Percentiles rank a stretch among this genome's conserved stretches.
These are phyloP conservation scores for Aulostomus chinensis DNA, from an alignment of 2,797 vertebrate genomes.

Conservation along the genomic window DNA sequence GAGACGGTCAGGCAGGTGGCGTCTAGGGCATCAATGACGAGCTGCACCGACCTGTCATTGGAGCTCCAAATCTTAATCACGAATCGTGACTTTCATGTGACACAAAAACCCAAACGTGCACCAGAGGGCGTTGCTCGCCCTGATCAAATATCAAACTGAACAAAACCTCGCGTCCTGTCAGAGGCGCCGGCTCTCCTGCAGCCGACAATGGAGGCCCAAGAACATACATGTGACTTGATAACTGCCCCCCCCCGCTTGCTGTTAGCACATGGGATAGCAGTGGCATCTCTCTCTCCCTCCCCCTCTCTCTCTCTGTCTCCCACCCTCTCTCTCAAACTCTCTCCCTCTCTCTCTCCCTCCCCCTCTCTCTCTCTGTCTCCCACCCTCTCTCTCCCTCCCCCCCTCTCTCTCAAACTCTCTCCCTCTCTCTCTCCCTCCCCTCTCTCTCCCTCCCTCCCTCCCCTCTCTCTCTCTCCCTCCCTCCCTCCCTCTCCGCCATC, in stretches of 20 bases:
- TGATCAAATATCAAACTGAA: too few species aligned
- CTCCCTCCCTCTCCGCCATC: constrained; percentile 24
- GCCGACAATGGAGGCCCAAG: not conserved
- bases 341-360: not conserved
- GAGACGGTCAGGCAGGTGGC: too few species aligned
- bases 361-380: too few species aligned
- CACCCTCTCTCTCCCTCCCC: not conserved
- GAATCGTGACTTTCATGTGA: too few species aligned
- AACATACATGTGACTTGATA: constrained; percentile 5
- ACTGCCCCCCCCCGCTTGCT: constrained; percentile 4
- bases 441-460: not conserved
- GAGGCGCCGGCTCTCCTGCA: too few species aligned
- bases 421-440: not conserved
- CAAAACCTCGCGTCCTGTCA: too few species aligned
- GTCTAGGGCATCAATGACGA: too few species aligned
- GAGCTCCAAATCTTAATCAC: too few species aligned
- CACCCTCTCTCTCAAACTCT: not conserved
- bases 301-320: not conserved
- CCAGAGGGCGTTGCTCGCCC: too few species aligned
- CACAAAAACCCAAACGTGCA: too few species aligned
- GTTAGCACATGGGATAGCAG: constrained; percentile 6
- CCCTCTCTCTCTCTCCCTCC: not conserved
- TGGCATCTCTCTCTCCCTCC: not conserved
- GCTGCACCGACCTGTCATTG: too few species aligned
- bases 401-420: constrained; percentile 19